Evolutionary conservation across 2,888 invertebrate species (phyloP).

Genomic region (Andrena camellia): DNA sequence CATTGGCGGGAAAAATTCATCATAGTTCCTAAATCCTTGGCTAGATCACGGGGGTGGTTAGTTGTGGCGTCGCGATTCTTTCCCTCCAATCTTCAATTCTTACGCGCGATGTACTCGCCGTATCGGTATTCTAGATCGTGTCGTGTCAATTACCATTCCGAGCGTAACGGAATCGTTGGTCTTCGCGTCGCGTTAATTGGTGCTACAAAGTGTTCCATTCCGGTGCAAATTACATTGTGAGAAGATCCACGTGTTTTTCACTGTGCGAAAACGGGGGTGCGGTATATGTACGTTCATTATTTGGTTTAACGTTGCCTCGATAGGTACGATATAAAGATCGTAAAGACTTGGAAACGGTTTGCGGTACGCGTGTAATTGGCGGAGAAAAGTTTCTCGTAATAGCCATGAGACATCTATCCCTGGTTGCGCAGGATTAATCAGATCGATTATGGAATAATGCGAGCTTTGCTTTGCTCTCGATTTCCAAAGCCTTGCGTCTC

Average conservation of each 20-base stretch:
- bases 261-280: too few relatives aligned
- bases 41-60: conserved; percentile 40
- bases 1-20: conserved; percentile 26
- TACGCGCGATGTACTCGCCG: conserved; percentile 15
- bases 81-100: conserved; percentile 13
- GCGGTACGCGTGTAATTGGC: conserved; percentile 28
- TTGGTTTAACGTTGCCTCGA: too few relatives aligned
- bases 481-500: neutral
- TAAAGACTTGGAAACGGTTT: neutral
- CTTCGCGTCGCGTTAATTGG: conserved; percentile 15
- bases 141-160: conserved; percentile 57
- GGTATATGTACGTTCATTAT: too few relatives aligned
- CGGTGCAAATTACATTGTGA: neutral
- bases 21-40: conserved; percentile 35
- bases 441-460: conserved; percentile 25
- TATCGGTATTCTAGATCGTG: conserved; percentile 14
- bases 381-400: conserved; percentile 67
- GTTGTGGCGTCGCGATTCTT: neutral
- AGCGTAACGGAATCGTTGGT: conserved; percentile 25
- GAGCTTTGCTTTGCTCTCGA: conserved; percentile 24
- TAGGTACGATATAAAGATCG: neutral
- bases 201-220: neutral
- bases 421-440: conserved; percentile 54
- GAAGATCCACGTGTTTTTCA: too few relatives aligned
- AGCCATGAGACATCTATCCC: conserved; percentile 55